These are phyloP conservation scores for Anoura caudifer DNA, from an alignment of 2,113 vertebrate genomes.

Conservation along the genomic window DNA sequence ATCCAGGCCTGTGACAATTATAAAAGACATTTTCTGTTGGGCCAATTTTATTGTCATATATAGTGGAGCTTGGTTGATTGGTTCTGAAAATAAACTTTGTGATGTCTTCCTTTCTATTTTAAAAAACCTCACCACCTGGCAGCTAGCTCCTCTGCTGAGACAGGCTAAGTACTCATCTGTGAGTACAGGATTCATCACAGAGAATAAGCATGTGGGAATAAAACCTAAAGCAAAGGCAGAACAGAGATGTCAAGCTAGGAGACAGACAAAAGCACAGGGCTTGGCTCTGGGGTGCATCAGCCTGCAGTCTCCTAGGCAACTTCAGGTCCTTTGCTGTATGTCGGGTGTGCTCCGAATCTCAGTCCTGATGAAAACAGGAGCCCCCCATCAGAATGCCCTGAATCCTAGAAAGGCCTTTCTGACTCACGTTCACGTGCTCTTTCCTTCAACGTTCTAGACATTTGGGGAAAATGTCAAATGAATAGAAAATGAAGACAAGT, in stretches of 20 bases:
- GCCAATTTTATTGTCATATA: background rate
- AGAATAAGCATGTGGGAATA: background rate
- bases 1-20: background rate
- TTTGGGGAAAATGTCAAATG: background rate
- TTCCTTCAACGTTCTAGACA: background rate
- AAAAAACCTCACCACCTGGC: background rate
- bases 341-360: background rate
- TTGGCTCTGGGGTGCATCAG: background rate
- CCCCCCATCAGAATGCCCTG: background rate
- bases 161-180: background rate
- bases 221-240: background rate
- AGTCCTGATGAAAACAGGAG: background rate
- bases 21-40: background rate
- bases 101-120: background rate
- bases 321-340: background rate
- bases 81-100: slow-evolving; percentile 16
- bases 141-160: background rate
- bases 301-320: background rate
- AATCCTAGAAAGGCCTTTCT: background rate
- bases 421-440: background rate
- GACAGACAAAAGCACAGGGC: background rate
- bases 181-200: background rate
- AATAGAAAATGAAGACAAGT: background rate
- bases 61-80: background rate
- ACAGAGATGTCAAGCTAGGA: background rate